These are phyloP conservation scores for Polyboroides typus DNA, from an alignment of 2,797 vertebrate species.

Conservation along the genomic window DNA sequence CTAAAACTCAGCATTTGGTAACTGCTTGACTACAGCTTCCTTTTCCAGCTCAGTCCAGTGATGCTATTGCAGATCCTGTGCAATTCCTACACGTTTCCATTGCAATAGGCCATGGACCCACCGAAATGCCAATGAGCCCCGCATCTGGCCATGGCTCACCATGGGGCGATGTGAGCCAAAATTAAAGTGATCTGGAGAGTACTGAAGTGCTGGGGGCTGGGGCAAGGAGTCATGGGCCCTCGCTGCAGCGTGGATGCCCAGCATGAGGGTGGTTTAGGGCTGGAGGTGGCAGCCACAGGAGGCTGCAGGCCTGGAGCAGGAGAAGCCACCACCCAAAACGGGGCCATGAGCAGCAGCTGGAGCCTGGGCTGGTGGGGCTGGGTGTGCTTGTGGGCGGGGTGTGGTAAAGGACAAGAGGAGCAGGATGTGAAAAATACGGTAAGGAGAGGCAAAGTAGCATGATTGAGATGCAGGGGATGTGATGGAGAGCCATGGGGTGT, in stretches of 20 bases:
- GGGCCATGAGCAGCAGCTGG: background rate
- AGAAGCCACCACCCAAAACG: background rate
- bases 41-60: background rate
- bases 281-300: background rate
- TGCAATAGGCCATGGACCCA: background rate
- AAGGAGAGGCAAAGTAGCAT: background rate
- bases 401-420: background rate
- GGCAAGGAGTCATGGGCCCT: background rate
- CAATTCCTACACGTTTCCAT: background rate
- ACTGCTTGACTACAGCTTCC: background rate
- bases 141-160: fast-evolving
- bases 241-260: fast-evolving
- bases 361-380: background rate
- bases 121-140: fast-evolving
- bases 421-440: background rate
- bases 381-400: fast-evolving
- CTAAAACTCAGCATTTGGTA: background rate
- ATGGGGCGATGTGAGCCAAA: fast-evolving
- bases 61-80: background rate
- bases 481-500: background rate
- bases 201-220: background rate
- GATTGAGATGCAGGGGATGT: background rate
- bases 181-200: background rate
- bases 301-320: background rate
- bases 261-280: background rate